Evolutionary conservation across 2,888 invertebrate species (phyloP).

Genomic region (Drosophila fulvimacula): DNA sequence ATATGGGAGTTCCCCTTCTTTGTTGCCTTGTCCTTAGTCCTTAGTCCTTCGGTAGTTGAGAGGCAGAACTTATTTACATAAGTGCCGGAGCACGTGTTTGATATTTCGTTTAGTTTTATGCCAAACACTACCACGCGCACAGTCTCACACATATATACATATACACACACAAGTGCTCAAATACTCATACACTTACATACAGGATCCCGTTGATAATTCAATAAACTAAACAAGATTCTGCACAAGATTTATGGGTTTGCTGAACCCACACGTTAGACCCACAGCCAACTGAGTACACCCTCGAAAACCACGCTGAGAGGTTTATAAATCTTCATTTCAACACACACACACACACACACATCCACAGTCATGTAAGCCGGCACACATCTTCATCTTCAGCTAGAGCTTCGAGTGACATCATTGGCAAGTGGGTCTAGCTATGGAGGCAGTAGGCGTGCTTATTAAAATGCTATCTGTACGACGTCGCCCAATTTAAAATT

Average conservation of each 20-base stretch:
- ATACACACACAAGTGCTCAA: constrained; percentile 1
- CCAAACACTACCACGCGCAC: constrained; percentile 43
- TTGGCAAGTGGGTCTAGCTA: constrained; percentile 20
- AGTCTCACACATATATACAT: constrained; percentile 11
- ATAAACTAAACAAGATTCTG: constrained; percentile 79
- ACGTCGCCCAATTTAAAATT: constrained; percentile 48
- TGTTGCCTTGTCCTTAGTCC: not conserved
- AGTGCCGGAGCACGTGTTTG: constrained; percentile 73
- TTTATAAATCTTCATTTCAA: constrained; percentile 75
- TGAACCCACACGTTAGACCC: constrained; percentile 54
- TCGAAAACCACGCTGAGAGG: constrained; percentile 43
- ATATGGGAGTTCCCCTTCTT: constrained; percentile 39
- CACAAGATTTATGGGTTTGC: constrained; percentile 75
- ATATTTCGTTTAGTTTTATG: constrained; percentile 76
- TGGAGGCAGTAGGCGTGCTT: constrained; percentile 37
- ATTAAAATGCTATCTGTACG: constrained; percentile 67
- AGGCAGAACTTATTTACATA: constrained; percentile 66
- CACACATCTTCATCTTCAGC: constrained; percentile 20
- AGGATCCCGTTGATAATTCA: constrained; percentile 70
- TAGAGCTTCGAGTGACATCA: constrained; percentile 44
- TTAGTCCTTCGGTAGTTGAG: constrained; percentile 1
- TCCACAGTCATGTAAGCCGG: not conserved
- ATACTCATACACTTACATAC: constrained; percentile 14
- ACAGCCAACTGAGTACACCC: not conserved
- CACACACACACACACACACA: constrained; percentile 26